Percentiles rank a stretch among this genome's conserved stretches.
Conservation (phyloP, 2,888 invertebrate species). For the Tinea pellionella region DNA sequence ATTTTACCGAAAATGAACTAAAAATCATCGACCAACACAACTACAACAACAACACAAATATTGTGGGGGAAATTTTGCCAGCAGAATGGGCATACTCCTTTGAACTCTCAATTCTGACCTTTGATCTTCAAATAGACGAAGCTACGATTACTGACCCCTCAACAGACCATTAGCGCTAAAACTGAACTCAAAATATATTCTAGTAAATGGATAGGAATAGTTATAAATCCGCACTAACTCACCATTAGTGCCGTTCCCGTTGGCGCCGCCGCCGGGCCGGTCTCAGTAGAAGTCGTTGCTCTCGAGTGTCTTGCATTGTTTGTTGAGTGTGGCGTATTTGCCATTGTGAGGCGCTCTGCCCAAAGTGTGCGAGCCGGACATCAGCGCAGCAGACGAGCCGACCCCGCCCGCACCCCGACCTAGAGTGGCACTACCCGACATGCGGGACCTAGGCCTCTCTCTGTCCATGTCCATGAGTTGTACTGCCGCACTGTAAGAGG, state of each 20-base stretch:
- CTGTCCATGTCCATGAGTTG: constrained; percentile 60
- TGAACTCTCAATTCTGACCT: too few relatives aligned
- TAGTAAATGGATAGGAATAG: too few relatives aligned
- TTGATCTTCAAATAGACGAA: too few relatives aligned
- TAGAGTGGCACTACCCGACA: constrained; percentile 61
- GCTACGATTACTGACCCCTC: too few relatives aligned
- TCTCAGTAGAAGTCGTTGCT: constrained; percentile 96
- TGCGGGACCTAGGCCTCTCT: constrained; percentile 46
- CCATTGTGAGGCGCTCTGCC: constrained; percentile 81
- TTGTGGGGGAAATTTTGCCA: too few relatives aligned
- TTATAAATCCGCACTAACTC: too few relatives aligned
- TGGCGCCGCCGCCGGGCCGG: constrained; percentile 72
- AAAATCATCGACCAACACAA: too few relatives aligned
- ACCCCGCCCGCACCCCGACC: constrained; percentile 27
- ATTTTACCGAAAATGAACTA: too few relatives aligned
- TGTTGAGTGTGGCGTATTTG: constrained; percentile 95
- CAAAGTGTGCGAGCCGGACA: constrained; percentile 73
- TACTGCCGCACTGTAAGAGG: constrained; percentile 68
- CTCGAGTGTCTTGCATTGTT: constrained; percentile 95
- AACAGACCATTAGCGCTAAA: too few relatives aligned
- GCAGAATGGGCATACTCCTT: too few relatives aligned
- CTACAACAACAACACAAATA: too few relatives aligned
- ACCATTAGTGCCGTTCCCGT: background rate
- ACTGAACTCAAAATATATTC: too few relatives aligned
- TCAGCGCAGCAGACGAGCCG: constrained; percentile 42